Percentiles rank a stretch among this genome's conserved stretches.
Conservation (phyloP, 2,113 vertebrate genomes). For the Alethe castanea region DNA sequence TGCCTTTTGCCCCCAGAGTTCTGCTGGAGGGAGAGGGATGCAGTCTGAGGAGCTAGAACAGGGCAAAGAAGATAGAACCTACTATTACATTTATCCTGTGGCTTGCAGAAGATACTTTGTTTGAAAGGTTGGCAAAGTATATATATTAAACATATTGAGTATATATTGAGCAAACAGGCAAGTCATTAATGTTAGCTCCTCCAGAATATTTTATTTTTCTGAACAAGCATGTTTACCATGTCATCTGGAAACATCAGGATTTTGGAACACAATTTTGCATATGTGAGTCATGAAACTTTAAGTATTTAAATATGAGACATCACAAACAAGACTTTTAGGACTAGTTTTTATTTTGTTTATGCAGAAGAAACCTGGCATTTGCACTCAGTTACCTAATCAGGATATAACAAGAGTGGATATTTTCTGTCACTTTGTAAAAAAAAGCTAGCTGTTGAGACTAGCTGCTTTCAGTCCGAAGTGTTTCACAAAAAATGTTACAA, state of each 20-base stretch:
- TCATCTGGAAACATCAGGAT: neutral
- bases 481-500: neutral
- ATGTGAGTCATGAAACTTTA: neutral
- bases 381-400: neutral
- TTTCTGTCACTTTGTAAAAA: neutral
- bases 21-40: neutral
- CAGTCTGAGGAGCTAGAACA: neutral
- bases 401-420: neutral
- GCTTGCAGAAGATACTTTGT: neutral
- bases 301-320: neutral
- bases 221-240: neutral
- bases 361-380: neutral
- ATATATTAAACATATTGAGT: neutral
- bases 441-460: neutral
- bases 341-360: neutral
- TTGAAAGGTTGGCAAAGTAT: neutral
- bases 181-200: neutral
- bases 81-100: neutral
- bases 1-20: neutral
- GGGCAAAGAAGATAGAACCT: neutral
- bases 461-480: neutral
- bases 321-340: neutral
- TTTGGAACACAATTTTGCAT: neutral
- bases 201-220: neutral
- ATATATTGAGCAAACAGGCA: neutral